Evolutionary conservation across 1,140 invertebrate genomes (phyloP).

Genomic region (Formica selysi): DNA sequence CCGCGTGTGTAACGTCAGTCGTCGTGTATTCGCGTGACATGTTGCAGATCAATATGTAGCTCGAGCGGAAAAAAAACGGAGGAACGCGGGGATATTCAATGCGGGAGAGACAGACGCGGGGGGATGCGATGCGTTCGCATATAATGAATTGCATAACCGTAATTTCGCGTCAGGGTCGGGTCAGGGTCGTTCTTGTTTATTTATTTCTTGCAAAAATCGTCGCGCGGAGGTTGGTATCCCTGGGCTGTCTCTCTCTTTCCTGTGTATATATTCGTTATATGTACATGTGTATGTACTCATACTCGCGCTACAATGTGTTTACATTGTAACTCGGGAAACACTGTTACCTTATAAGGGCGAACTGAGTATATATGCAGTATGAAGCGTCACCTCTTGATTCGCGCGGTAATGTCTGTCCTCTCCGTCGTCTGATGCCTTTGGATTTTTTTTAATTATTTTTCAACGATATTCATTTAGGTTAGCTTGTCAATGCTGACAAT

Average conservation of each 20-base stretch:
- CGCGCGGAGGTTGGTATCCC: constrained; percentile 42
- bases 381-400: constrained; percentile 55
- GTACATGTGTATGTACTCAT: background rate
- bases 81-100: background rate
- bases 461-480: constrained; percentile 54
- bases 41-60: constrained; percentile 13
- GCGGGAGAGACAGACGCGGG: background rate
- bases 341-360: constrained; percentile 35
- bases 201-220: constrained; percentile 23
- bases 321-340: constrained; percentile 56
- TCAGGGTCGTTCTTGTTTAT: constrained; percentile 47
- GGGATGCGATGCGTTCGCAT: background rate
- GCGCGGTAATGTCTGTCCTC: constrained; percentile 69
- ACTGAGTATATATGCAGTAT: constrained; percentile 61
- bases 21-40: too few species aligned
- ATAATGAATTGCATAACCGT: background rate
- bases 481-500: constrained; percentile 41
- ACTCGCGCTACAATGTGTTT: constrained; percentile 66
- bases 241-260: constrained; percentile 6
- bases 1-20: too few species aligned
- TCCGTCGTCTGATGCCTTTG: background rate
- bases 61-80: background rate
- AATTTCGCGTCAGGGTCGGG: constrained; percentile 18
- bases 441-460: background rate
- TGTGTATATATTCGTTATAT: constrained; percentile 2